A percentile compares a stretch with the other conserved stretches of the same genome.
These are phyloP conservation scores for Rhadinocentrus ornatus DNA, from an alignment of 2,797 vertebrate species.

Conservation along the genomic window DNA sequence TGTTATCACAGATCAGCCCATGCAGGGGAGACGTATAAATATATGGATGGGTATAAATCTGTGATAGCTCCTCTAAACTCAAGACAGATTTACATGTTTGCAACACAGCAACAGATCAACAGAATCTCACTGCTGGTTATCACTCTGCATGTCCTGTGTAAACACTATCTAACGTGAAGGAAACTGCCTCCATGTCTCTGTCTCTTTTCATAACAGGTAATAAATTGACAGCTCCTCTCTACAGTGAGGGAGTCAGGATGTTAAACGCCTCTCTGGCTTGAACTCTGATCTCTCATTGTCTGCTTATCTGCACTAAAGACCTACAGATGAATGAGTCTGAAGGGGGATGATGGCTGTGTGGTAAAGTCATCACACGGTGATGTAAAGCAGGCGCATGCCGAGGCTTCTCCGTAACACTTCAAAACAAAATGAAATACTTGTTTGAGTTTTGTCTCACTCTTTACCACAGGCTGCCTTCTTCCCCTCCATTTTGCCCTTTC, in stretches of 20 bases:
- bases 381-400: conserved; percentile 63
- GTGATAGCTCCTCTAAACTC: conserved; percentile 31
- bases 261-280: conserved; percentile 60
- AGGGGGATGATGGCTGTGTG: conserved; percentile 57
- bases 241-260: conserved; percentile 24
- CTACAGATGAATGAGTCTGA: conserved; percentile 65
- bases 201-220: conserved; percentile 29
- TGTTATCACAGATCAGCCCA: conserved; percentile 51
- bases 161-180: conserved; percentile 9
- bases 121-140: conserved; percentile 22
- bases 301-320: conserved; percentile 71
- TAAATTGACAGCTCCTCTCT: conserved; percentile 47
- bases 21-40: conserved; percentile 27
- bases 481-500: conserved; percentile 46
- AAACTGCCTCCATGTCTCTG: background rate
- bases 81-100: conserved; percentile 40
- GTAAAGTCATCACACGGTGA: conserved; percentile 77
- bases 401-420: conserved; percentile 60
- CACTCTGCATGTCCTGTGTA: conserved; percentile 16
- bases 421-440: conserved; percentile 78
- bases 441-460: conserved; percentile 63
- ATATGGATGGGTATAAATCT: conserved; percentile 47
- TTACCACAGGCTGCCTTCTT: conserved; percentile 33
- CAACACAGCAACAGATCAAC: conserved; percentile 32
- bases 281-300: conserved; percentile 64